phyloP scores from a whole-genome alignment of 1,140 invertebrate genomes.

The Hetaerina americana region DNA sequence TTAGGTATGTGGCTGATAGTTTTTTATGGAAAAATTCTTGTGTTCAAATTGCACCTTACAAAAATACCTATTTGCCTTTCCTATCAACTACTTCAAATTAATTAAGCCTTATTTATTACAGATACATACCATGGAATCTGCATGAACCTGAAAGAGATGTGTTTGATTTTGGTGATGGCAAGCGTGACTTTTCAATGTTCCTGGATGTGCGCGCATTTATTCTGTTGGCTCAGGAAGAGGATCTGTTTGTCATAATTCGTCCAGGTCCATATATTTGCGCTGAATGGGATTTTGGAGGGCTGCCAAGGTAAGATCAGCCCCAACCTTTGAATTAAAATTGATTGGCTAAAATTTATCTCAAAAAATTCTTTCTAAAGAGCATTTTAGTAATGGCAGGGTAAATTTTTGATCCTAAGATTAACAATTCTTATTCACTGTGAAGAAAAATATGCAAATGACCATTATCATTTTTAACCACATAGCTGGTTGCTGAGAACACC shows the following conservation, averaged over 20 bases:
- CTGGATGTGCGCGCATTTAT: slow-evolving; percentile 19
- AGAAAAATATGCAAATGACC: not conserved
- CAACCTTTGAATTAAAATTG: slow-evolving; percentile 2
- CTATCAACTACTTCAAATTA: no score
- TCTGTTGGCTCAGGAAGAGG: slow-evolving; percentile 21
- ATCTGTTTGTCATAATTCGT: slow-evolving; percentile 25
- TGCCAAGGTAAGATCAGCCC: slow-evolving; percentile 13
- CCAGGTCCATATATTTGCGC: slow-evolving; percentile 29
- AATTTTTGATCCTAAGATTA: not conserved
- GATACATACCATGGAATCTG: slow-evolving; percentile 39
- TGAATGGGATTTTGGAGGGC: slow-evolving; percentile 25
- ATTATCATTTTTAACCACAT: not conserved
- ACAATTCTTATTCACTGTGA: not conserved
- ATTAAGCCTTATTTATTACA: no score
- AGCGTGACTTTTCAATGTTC: slow-evolving; percentile 15
- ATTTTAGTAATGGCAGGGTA: not conserved
- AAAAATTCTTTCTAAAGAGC: not conserved
- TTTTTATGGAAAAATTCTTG: no score
- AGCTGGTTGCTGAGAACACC: slow-evolving; percentile 33
- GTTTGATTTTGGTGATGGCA: slow-evolving; percentile 29
- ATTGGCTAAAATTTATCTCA: not conserved
- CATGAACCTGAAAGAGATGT: slow-evolving; percentile 32
- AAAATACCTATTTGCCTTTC: no score
- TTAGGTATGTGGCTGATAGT: no score
- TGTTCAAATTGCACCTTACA: no score